These are phyloP conservation scores for Coelopa pilipes DNA, from an alignment of 2,888 invertebrate species.

Conservation along the genomic window DNA sequence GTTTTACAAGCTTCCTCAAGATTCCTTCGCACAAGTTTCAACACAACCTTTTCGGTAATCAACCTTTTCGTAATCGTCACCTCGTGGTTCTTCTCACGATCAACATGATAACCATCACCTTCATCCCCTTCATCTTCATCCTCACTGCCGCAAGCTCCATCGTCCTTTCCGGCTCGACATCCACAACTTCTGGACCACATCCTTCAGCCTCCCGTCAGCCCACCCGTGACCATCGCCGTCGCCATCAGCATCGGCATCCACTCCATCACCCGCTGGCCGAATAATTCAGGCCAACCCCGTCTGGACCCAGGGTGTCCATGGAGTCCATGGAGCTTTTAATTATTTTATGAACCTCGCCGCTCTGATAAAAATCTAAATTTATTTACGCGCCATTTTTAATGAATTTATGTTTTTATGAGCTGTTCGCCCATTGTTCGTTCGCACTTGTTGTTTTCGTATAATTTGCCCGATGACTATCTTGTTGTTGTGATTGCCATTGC, in stretches of 20 bases:
- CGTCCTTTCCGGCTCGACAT: neutral
- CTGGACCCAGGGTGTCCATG: neutral
- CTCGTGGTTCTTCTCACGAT: neutral
- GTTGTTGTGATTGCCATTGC: neutral
- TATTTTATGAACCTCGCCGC: slow-evolving; percentile 34
- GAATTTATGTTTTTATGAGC: slow-evolving; percentile 3
- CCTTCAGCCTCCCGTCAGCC: slow-evolving; percentile 19
- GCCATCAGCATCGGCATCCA: slow-evolving; percentile 10
- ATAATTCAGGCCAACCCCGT: slow-evolving; percentile 2
- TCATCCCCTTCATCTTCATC: neutral
- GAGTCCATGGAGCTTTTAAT: slow-evolving; percentile 25
- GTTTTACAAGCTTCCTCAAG: no score
- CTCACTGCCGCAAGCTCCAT: neutral
- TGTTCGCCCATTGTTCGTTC: neutral
- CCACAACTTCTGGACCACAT: neutral
- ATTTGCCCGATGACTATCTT: no score
- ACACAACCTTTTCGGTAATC: no score
- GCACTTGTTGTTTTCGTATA: neutral
- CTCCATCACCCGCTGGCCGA: slow-evolving; percentile 3
- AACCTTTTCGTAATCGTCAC: no score
- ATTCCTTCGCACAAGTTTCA: no score
- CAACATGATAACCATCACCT: neutral
- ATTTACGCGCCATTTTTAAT: slow-evolving; percentile 24
- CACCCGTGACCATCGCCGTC: neutral
- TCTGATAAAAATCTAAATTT: slow-evolving; percentile 34